A percentile compares a stretch with the other conserved stretches of the same genome.
phyloP scores from a whole-genome alignment of 2,113 vertebrate genomes.

The Macquaria australasica region DNA sequence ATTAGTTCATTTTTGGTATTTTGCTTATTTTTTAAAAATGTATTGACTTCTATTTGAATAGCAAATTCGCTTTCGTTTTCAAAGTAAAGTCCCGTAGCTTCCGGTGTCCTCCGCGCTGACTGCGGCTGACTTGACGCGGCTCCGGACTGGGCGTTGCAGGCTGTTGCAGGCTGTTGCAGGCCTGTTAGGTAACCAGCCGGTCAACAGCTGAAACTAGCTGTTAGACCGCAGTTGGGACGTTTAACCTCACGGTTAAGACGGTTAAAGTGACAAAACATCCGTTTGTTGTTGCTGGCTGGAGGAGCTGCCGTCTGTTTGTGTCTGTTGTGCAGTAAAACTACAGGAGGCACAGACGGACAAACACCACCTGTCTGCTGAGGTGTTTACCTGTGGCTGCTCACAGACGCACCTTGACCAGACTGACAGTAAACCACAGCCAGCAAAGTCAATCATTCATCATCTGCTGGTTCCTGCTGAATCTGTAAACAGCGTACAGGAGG shows the following conservation, averaged over 20 bases:
- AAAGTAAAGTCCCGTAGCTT: background rate
- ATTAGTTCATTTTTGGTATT: background rate
- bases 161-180: no score
- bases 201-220: background rate
- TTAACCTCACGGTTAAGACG: background rate
- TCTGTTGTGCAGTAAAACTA: background rate
- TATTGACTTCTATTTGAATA: background rate
- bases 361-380: background rate
- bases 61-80: slow-evolving; percentile 37
- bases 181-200: background rate
- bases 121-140: accelerated
- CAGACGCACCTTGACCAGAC: slow-evolving; percentile 20
- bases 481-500: background rate
- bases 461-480: background rate
- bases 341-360: background rate
- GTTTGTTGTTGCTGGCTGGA: background rate
- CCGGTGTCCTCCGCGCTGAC: background rate
- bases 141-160: slow-evolving; percentile 55
- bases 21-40: background rate
- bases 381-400: background rate
- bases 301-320: background rate
- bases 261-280: background rate
- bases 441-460: slow-evolving; percentile 46
- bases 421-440: background rate
- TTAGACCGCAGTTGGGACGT: background rate